phyloP scores from a whole-genome alignment of 2,888 invertebrate species.

The Diarsia dahlii region DNA sequence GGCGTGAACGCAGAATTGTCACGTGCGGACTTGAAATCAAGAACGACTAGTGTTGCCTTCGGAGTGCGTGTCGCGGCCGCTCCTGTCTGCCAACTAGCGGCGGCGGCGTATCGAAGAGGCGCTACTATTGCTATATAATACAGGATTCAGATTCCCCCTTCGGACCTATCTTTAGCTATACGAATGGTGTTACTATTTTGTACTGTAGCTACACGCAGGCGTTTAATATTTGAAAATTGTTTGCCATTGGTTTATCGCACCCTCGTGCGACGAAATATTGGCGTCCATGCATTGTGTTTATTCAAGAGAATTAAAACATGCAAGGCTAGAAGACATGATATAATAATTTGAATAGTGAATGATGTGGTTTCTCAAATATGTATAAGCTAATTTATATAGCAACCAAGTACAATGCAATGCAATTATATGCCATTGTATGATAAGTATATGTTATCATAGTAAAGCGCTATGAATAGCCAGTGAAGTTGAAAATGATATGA shows the following conservation, averaged over 20 bases:
- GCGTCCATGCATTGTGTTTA: slow-evolving; percentile 11
- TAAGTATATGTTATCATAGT: slow-evolving; percentile 16
- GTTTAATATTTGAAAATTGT: slow-evolving; percentile 56
- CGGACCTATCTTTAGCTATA: slow-evolving; percentile 12
- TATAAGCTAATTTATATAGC: background rate
- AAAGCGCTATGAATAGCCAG: background rate
- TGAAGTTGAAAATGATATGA: background rate
- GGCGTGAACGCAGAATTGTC: slow-evolving; percentile 70
- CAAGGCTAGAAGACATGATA: background rate
- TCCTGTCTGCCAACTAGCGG: background rate
- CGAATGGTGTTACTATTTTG: slow-evolving; percentile 26
- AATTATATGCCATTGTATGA: slow-evolving; percentile 14
- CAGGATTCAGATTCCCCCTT: slow-evolving; percentile 32
- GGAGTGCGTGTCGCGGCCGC: slow-evolving; percentile 10
- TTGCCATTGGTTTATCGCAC: slow-evolving; percentile 36
- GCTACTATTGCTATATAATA: slow-evolving; percentile 1
- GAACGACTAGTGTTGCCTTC: slow-evolving; percentile 40
- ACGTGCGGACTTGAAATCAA: slow-evolving; percentile 61
- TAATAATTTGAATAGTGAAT: background rate
- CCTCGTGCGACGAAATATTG: slow-evolving; percentile 26
- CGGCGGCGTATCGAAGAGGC: background rate
- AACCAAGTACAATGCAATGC: background rate
- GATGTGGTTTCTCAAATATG: background rate
- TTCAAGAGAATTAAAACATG: background rate
- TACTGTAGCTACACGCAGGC: slow-evolving; percentile 10